Evolutionary conservation across 2,797 vertebrate genomes (phyloP).

Genomic region (Pelochelys cantorii): DNA sequence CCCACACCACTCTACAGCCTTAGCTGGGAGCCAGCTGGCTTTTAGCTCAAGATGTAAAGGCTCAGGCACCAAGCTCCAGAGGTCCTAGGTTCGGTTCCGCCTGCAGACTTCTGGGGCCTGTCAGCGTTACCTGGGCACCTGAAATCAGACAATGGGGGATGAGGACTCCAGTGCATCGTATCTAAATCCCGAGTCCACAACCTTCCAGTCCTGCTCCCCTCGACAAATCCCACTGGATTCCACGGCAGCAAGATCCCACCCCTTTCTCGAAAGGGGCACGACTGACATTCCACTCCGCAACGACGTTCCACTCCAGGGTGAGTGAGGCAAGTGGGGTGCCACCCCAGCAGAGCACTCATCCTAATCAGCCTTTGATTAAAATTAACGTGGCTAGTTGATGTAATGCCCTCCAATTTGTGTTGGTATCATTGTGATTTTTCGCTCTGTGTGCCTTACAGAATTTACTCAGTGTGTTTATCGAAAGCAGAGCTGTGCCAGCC

Average conservation of each 20-base stretch:
- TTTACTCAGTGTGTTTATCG: conserved; percentile 34
- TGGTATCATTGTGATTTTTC: conserved; percentile 34
- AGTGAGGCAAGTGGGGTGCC: rapidly evolving
- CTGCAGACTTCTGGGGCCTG: too few species aligned
- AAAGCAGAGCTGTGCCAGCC: conserved; percentile 15
- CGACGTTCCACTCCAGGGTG: too few species aligned
- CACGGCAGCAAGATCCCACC: not conserved
- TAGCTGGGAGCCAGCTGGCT: too few species aligned
- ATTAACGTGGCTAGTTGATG: too few species aligned
- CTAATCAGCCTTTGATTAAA: conserved; percentile 63
- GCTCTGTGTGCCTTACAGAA: conserved; percentile 66
- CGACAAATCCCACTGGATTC: not conserved
- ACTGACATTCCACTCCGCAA: not conserved
- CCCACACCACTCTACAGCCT: too few species aligned
- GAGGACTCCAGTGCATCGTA: not conserved
- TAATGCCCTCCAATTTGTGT: conserved; percentile 39
- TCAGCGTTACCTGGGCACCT: too few species aligned
- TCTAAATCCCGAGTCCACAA: too few species aligned
- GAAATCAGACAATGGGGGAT: too few species aligned
- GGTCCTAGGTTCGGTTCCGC: too few species aligned
- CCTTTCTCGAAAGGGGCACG: not conserved
- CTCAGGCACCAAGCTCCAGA: too few species aligned
- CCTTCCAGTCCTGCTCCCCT: not conserved
- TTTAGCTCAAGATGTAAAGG: too few species aligned
- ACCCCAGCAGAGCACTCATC: not conserved